Evolutionary conservation across 1,140 invertebrate species (phyloP), one percentile per base, ranked within the genome.

Genomic region (Saccostrea glomerata): DNA sequence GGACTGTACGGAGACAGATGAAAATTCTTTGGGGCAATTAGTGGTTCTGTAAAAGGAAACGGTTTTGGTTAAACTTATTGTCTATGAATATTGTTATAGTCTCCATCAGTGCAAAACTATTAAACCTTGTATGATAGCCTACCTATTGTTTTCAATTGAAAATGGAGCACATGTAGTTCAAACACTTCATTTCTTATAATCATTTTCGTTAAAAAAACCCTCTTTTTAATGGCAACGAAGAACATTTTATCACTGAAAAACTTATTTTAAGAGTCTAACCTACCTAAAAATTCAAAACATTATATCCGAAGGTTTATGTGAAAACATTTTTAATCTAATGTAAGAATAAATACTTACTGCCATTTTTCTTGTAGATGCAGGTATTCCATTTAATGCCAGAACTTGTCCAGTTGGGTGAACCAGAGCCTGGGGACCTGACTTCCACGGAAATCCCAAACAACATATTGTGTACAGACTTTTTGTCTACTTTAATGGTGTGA

Each of bases 311-410:
- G 47, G 9, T 47, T 7, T 47, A 47, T 9, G 0, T 47, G 47
- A 36, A 36, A 36, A 36, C 30, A n/a, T 36, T 36, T 36, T 36
- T 36, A 36, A 36, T 36, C 30, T 47, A 47, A 3, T 47, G 47
- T 6, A 47, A 47, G 47, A 47, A 47, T 47, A 2, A 13, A 25
- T 73, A 85, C 88, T 88, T 84, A 91, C 90, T 87, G 66, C 73
- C 25, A 63, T 91, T 90, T 77, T 88, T 88, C 23, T 55, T 83
- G 85, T 87, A 91, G 63, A 87, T 83, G 73, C 90, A 91, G 15
- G 63, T 77, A 40, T 87, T 89, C 90, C 90, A 91, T 47, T 82
- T 30, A 40, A 91, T 89, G 23, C 90, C 90, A 77, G 88, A 89
- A 56, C 90, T 91, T n/a, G 82, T 55, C 12, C 82, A 82, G 23